Evolutionary conservation across 2,113 vertebrate genomes (phyloP), one percentile per base, ranked within the genome.

Genomic region (Anser brachyrhynchus): DNA sequence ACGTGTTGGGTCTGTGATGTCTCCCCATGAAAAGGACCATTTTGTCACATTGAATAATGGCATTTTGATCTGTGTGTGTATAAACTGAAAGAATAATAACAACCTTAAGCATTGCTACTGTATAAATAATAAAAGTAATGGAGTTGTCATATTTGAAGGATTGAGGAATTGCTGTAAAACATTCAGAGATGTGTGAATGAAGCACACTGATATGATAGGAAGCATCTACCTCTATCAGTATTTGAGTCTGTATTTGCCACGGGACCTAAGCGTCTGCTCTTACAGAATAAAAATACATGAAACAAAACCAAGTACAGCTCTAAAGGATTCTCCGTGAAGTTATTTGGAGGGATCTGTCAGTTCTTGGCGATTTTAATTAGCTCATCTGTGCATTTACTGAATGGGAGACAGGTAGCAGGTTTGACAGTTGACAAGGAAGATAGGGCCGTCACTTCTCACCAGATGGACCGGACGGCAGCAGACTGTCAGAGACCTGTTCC

Each of bases 331-430:
- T 80, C 33, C 58, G 31, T 84, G 81, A 81, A 71, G 39, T 43
- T 77, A 39, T 39, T 35, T 78, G 57, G 64, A 70, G 33, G 29
- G 25, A 88, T 67, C 67, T 84, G 86, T 64, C 73, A 35, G 3
- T 49, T 83, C 57, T 62, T 43, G 69, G 17, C 51, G 74, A 9
- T 77, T 93, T 88, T 85, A 87, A 85, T 87, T 64, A 83, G 61
- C 49, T 95, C 43, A 93, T 31, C 51, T 89, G 23, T 89, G 80
- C 59, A 72, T 93, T 93, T 76, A 58, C 51, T 25, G 76, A 78
- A 52, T 6, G 3, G 82, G 39, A 94, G 92, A 37, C 70, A 93
- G 76, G 67, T 69, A 31, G 51, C 61, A 51, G 35, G 72, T 94
- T 70, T 93, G 76, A 74, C 80, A 61, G 39, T 75, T 52, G 72